Percentiles rank a stretch among this genome's conserved stretches.
Evolutionary conservation across 2,888 invertebrate genomes (phyloP).

Genomic region (Caradrina clavipalpis): DNA sequence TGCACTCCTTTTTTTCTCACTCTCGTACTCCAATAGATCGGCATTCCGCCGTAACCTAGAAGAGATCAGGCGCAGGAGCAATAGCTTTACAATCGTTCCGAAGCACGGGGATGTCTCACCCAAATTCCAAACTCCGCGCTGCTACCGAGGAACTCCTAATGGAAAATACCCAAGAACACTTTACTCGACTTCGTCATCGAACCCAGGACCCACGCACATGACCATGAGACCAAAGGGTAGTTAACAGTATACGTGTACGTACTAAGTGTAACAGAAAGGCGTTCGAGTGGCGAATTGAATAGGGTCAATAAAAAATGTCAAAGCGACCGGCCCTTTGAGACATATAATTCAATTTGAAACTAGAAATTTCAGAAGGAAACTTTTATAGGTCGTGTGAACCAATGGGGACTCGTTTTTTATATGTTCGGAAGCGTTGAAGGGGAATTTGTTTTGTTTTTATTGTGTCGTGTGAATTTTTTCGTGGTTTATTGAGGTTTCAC

Average conservation of each 20-base stretch:
- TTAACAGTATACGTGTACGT: not conserved
- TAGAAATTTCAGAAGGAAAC: slow-evolving; percentile 49
- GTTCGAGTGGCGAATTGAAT: slow-evolving; percentile 52
- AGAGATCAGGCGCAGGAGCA: too few relatives aligned
- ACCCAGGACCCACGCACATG: too few relatives aligned
- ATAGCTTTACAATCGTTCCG: too few relatives aligned
- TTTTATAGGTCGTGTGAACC: slow-evolving; percentile 48
- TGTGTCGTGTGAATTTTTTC: not conserved
- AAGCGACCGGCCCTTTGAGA: slow-evolving; percentile 65
- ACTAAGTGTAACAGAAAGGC: slow-evolving; percentile 2
- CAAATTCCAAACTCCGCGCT: too few relatives aligned
- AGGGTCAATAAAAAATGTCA: slow-evolving; percentile 66
- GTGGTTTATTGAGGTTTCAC: not conserved
- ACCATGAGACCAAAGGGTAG: too few relatives aligned
- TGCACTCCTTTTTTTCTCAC: too few relatives aligned
- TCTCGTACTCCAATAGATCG: too few relatives aligned
- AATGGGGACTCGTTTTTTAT: slow-evolving; percentile 44
- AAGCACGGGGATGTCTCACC: too few relatives aligned
- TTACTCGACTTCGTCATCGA: too few relatives aligned
- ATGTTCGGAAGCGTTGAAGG: not conserved
- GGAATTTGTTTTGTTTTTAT: slow-evolving; percentile 33
- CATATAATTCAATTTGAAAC: slow-evolving; percentile 70
- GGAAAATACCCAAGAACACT: too few relatives aligned
- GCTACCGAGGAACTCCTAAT: too few relatives aligned
- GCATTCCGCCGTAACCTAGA: too few relatives aligned